These are phyloP conservation scores for Sipha maydis DNA, from an alignment of 2,888 invertebrate genomes.

Conservation along the genomic window DNA sequence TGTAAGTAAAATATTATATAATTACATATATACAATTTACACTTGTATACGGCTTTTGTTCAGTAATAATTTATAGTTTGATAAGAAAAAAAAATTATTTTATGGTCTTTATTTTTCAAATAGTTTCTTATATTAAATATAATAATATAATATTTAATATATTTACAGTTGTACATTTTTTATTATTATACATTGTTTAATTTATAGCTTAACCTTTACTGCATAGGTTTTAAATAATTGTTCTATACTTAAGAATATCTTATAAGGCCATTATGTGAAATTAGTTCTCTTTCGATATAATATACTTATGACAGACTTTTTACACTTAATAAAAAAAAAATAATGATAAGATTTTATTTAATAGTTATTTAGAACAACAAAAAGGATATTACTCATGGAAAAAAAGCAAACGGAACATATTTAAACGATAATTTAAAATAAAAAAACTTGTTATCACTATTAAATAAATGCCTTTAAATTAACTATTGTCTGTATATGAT, in stretches of 20 bases:
- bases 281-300: background rate
- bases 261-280: background rate
- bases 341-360: background rate
- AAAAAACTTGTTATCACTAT: slow-evolving; percentile 2
- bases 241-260: background rate
- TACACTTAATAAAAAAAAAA: background rate
- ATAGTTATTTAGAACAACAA: background rate
- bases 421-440: background rate
- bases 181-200: background rate
- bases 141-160: no score
- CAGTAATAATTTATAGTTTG: background rate
- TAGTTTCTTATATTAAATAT: background rate
- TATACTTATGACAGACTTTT: background rate
- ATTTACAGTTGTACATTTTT: background rate
- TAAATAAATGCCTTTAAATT: background rate
- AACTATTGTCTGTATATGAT: background rate
- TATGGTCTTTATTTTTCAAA: background rate
- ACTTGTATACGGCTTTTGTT: background rate
- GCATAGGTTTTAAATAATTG: background rate
- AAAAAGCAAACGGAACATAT: background rate
- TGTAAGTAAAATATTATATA: no score
- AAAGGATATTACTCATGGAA: background rate
- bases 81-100: background rate
- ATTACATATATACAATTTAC: no score
- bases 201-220: background rate